phyloP scores from a whole-genome alignment of 2,113 vertebrate species.

The Mastomys natalensis region DNA sequence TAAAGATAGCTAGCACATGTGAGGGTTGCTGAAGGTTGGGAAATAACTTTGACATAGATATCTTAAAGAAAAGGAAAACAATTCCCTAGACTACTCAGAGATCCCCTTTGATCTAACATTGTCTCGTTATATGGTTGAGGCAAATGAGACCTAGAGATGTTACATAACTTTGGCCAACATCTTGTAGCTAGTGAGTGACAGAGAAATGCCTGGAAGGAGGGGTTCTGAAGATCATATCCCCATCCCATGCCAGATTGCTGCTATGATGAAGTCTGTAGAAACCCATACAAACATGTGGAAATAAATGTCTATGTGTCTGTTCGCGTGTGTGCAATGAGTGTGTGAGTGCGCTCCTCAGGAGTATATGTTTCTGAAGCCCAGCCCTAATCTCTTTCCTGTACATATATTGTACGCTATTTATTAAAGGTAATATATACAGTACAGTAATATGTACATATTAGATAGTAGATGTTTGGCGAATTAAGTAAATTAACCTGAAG shows the following conservation, averaged over 20 bases:
- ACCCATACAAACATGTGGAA: not conserved
- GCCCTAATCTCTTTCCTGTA: not conserved
- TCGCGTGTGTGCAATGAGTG: not conserved
- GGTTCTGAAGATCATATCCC: not conserved
- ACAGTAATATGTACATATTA: not conserved
- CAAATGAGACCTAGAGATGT: not conserved
- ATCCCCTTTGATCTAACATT: not conserved
- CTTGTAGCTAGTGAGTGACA: not conserved
- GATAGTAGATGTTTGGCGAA: not conserved
- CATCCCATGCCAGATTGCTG: not conserved
- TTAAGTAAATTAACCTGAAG: not conserved
- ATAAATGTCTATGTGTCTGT: too few relatives aligned
- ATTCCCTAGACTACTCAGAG: not conserved
- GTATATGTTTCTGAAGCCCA: not conserved
- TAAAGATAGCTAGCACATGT: not conserved
- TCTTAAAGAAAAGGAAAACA: not conserved
- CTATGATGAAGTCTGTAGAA: not conserved
- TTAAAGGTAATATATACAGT: not conserved
- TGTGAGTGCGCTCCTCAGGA: not conserved
- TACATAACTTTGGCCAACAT: not conserved
- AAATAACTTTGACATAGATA: not conserved
- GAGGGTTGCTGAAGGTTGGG: not conserved
- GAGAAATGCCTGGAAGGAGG: not conserved
- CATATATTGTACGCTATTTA: not conserved
- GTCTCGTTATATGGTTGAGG: not conserved